Conservation (phyloP, 2,797 vertebrate genomes). For the Poecile montanus region DNA sequence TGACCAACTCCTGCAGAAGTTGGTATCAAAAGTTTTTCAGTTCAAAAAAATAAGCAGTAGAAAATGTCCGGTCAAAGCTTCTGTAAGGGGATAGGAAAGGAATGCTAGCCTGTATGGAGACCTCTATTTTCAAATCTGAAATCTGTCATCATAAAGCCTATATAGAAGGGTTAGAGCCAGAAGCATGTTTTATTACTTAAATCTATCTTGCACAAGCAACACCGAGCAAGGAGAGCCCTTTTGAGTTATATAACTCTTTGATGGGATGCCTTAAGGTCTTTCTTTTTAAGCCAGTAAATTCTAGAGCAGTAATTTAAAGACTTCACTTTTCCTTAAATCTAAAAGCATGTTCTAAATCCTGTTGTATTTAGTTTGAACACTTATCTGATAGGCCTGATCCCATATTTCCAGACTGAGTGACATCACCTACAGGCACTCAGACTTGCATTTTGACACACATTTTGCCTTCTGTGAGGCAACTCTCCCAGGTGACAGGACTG, state of each 20-base stretch:
- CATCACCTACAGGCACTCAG: not conserved
- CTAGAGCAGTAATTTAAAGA: conserved; percentile 50
- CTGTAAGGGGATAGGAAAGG: not conserved
- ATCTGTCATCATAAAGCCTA: not conserved
- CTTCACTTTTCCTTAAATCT: conserved; percentile 40
- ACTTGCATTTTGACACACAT: not conserved
- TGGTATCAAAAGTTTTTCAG: not conserved
- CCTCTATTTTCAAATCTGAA: not conserved
- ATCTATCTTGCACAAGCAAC: conserved; percentile 42
- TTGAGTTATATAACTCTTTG: conserved; percentile 45
- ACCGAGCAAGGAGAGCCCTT: conserved; percentile 51
- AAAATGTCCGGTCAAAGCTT: not conserved
- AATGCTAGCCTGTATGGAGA: not conserved
- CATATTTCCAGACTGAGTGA: not conserved
- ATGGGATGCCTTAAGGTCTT: conserved; percentile 35
- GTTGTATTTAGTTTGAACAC: conserved; percentile 18
- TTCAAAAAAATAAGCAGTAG: not conserved
- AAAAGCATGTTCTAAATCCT: conserved; percentile 50
- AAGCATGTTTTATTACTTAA: conserved; percentile 60
- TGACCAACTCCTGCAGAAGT: not conserved
- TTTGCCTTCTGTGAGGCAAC: fast-evolving
- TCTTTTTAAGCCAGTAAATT: conserved; percentile 61
- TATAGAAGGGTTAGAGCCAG: not conserved
- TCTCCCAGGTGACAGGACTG: not conserved
- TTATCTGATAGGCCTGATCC: not conserved